Percentiles rank a stretch among this genome's conserved stretches.
phyloP scores from a whole-genome alignment of 2,888 invertebrate species.

The Scelioninae gen. 1 region DNA sequence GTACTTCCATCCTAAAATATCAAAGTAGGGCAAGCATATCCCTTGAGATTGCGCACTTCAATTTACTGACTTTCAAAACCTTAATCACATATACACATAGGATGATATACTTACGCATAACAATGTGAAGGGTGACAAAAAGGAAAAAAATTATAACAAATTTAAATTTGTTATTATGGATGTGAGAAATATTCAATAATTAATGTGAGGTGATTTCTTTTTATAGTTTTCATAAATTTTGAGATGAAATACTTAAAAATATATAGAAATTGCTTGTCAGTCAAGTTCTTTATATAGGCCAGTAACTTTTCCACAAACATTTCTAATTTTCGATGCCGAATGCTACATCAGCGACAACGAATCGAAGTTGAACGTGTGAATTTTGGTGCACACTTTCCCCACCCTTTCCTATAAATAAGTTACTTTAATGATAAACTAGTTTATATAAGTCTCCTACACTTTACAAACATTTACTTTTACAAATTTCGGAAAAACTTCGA shows the following conservation, averaged over 20 bases:
- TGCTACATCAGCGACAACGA: slow-evolving; percentile 2
- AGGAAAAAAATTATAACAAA: not conserved
- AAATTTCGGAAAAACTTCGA: slow-evolving; percentile 39
- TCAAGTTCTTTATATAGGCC: too few species aligned
- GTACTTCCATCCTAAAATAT: slow-evolving; percentile 5
- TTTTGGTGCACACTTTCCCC: slow-evolving; percentile 6
- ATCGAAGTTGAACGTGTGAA: slow-evolving; percentile 35
- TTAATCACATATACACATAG: slow-evolving; percentile 21
- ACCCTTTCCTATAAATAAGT: slow-evolving; percentile 35
- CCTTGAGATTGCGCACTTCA: slow-evolving; percentile 29
- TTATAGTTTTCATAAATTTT: not conserved
- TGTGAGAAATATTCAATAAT: too few species aligned
- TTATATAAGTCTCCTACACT: slow-evolving; percentile 30
- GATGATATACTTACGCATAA: slow-evolving; percentile 4
- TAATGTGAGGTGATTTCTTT: too few species aligned
- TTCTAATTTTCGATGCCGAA: slow-evolving; percentile 21
- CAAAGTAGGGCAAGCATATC: slow-evolving; percentile 18
- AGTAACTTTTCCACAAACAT: slow-evolving; percentile 23
- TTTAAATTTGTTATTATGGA: too few species aligned
- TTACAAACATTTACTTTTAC: slow-evolving; percentile 33
- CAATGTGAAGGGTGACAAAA: not conserved
- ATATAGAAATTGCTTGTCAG: not conserved
- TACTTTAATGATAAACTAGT: slow-evolving; percentile 56
- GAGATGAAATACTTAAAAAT: not conserved
- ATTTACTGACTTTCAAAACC: slow-evolving; percentile 25